phyloP scores from a whole-genome alignment of 2,888 invertebrate species.

The Bhutanitis thaidina region DNA sequence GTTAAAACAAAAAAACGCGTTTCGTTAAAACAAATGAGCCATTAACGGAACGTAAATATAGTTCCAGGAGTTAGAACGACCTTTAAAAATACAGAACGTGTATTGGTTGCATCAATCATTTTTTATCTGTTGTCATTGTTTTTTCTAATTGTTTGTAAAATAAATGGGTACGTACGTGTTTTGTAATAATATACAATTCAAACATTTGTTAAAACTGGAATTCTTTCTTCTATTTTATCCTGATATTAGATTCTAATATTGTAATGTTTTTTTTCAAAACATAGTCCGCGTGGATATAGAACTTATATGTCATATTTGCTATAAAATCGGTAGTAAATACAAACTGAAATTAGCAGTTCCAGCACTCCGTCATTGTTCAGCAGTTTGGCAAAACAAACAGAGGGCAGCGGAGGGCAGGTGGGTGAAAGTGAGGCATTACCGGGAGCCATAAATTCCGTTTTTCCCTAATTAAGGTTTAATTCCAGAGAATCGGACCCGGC shows the following conservation, averaged over 20 bases:
- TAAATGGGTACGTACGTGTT: neutral
- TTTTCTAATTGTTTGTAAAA: constrained; percentile 7
- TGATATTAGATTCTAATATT: no score
- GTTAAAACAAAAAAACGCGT: constrained; percentile 11
- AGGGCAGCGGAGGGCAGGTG: constrained; percentile 50
- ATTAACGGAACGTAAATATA: constrained; percentile 19
- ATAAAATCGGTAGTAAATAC: neutral
- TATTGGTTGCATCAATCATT: constrained; percentile 8
- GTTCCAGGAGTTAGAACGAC: constrained; percentile 6
- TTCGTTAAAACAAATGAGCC: constrained; percentile 14
- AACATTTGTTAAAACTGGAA: no score
- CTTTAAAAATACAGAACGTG: constrained; percentile 2
- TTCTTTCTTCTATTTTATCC: no score
- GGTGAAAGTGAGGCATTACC: constrained; percentile 49
- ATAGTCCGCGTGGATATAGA: no score
- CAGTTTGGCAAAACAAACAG: constrained; percentile 41
- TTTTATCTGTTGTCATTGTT: constrained; percentile 15
- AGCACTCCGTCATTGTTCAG: constrained; percentile 18
- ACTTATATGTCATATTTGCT: no score
- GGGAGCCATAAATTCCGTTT: constrained; percentile 70
- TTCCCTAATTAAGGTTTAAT: constrained; percentile 76
- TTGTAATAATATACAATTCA: no score
- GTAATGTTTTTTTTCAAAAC: no score
- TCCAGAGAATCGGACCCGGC: constrained; percentile 33
- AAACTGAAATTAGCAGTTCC: constrained; percentile 17